These are phyloP conservation scores for Pangasianodon gigas DNA, from an alignment of 2,113 vertebrate species.

Conservation along the genomic window DNA sequence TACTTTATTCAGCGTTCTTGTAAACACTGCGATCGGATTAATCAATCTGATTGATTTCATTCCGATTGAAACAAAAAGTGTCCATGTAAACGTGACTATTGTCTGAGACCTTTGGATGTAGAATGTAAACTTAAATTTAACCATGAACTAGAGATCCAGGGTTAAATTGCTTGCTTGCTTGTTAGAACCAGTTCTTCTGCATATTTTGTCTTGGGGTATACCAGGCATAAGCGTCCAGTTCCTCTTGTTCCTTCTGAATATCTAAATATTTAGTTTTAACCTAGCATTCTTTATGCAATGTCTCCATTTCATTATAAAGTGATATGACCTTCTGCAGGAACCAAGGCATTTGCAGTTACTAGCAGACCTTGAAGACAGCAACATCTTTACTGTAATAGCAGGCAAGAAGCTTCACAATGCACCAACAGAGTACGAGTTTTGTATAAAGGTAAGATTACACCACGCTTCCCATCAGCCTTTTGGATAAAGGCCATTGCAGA, in stretches of 20 bases:
- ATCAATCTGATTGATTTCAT: too few relatives aligned
- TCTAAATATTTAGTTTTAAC: conserved; percentile 6
- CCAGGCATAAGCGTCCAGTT: background rate
- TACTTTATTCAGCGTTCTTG: too few relatives aligned
- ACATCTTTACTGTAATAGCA: conserved; percentile 84
- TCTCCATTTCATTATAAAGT: background rate
- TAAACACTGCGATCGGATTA: too few relatives aligned
- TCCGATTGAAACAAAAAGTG: too few relatives aligned
- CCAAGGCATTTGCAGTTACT: conserved; percentile 94
- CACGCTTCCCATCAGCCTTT: conserved; percentile 2
- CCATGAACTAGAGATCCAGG: background rate
- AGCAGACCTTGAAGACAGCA: conserved; percentile 92
- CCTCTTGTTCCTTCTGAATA: background rate
- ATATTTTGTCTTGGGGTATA: background rate
- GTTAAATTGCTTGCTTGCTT: background rate
- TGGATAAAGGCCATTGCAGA: background rate
- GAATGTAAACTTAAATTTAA: background rate
- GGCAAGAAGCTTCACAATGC: conserved; percentile 88
- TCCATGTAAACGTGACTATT: too few relatives aligned
- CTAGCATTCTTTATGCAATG: background rate
- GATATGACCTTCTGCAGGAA: conserved; percentile 75
- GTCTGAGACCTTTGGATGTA: background rate
- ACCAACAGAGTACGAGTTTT: conserved; percentile 90
- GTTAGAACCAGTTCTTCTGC: background rate
- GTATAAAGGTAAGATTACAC: conserved; percentile 85